Base-by-base conservation (phyloP, 2,113 vertebrate species). In the Carlito syrichta region DNA sequence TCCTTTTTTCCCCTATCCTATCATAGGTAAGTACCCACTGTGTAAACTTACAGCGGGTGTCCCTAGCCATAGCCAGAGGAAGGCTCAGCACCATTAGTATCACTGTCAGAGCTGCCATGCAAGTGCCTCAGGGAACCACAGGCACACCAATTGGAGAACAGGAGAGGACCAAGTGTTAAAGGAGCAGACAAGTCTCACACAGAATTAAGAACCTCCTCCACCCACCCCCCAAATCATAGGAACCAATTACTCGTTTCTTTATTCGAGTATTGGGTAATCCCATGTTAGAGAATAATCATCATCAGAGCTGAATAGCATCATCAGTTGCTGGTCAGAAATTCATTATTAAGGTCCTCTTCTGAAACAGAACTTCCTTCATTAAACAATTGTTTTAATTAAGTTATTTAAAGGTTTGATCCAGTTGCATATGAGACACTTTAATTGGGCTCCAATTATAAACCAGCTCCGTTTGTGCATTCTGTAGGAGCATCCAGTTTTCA, bases 301-400 rank as follows among this genome's bases (percentile, higher is more conserved):
- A 63, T 62, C 8, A 20, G 10, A 20, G 2, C 2, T 13, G 5
- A 8, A 35, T 0, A 27, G 13, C 22, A n/a, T n/a, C n/a, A n/a
- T n/a, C n/a, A 23, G 96, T 40, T n/a, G n/a, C 86, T 94, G 86
- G 93, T 11, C 88, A 45, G n/a, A n/a, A n/a, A n/a, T n/a, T n/a
- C n/a, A n/a, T n/a, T n/a, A n/a, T n/a, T n/a, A 71, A 66, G 20
- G 38, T 63, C 35, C 40, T 96, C 40, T 93, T 88, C 38, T 50
- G 30, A 77, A 84, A 60, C 22, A 8, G 14, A n/a, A 32, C 58
- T 83, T 78, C 60, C 32, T 66, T 13, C 48, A 27, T 19, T 35
- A 48, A 60, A 73, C 5, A 16, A 50, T 35, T 19, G 38, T 27
- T 85, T 84, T 10, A n/a, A 56, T 60, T 82, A 25, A 27, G 32